Conservation (phyloP, 2,113 vertebrate species). For the Archocentrus centrarchus region DNA sequence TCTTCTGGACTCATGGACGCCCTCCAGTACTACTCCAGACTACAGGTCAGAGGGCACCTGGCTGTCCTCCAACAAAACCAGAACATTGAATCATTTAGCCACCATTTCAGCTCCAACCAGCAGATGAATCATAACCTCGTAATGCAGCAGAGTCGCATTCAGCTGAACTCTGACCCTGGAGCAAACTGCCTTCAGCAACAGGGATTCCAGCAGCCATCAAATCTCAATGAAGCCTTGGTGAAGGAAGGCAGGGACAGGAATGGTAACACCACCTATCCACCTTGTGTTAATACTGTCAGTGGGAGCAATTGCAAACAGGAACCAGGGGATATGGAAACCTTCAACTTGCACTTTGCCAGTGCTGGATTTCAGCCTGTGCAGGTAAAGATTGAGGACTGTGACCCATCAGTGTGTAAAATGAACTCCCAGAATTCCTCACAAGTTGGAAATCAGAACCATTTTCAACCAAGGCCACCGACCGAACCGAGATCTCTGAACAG, state of each 20-base stretch:
- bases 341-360: slow-evolving; percentile 1
- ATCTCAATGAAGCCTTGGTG: slow-evolving; percentile 70
- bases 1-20: slow-evolving; percentile 84
- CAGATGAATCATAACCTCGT: slow-evolving; percentile 71
- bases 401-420: slow-evolving; percentile 72
- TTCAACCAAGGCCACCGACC: slow-evolving; percentile 84
- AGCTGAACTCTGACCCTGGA: slow-evolving; percentile 73
- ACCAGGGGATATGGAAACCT: slow-evolving; percentile 16
- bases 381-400: slow-evolving; percentile 59
- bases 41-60: slow-evolving; percentile 76
- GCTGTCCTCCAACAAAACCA: slow-evolving; percentile 86
- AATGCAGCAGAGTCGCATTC: slow-evolving; percentile 65
- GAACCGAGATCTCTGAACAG: slow-evolving; percentile 72
- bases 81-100: slow-evolving; percentile 83
- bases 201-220: slow-evolving; percentile 27
- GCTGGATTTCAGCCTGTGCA: slow-evolving; percentile 66
- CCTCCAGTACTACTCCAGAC: slow-evolving; percentile 29
- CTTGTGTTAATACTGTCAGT: slow-evolving; percentile 69
- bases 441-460: slow-evolving; percentile 55
- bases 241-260: slow-evolving; percentile 67
- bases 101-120: slow-evolving; percentile 70
- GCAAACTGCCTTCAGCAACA: slow-evolving; percentile 75
- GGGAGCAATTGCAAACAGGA: slow-evolving; percentile 67
- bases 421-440: slow-evolving; percentile 74
- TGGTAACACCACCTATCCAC: slow-evolving; percentile 72